A percentile compares a stretch with the other conserved stretches of the same genome.
phyloP scores from a whole-genome alignment of 1,140 invertebrate species.

The Macrosteles quadrilineatus region DNA sequence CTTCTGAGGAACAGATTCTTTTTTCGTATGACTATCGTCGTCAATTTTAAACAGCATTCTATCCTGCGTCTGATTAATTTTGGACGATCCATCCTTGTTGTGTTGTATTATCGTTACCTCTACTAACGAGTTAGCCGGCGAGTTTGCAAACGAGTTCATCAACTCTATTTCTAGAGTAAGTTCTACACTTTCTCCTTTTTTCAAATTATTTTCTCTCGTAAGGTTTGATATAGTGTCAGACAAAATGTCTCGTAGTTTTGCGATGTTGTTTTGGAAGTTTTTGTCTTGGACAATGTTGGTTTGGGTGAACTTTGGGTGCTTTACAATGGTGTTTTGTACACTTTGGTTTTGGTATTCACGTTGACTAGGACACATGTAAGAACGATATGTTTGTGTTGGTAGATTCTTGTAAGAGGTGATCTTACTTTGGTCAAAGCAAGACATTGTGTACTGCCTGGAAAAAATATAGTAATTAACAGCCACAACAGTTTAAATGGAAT shows the following conservation, averaged over 20 bases:
- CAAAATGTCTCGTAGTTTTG: neutral
- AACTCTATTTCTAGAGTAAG: constrained; percentile 14
- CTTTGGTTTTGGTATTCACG: too few relatives aligned
- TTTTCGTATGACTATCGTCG: neutral
- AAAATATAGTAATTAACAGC: too few relatives aligned
- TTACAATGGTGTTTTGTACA: too few relatives aligned
- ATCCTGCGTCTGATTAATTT: neutral
- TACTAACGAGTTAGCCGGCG: constrained; percentile 5
- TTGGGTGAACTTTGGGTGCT: too few relatives aligned
- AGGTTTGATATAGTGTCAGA: constrained; percentile 2
- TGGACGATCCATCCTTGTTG: neutral
- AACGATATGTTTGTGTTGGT: too few relatives aligned
- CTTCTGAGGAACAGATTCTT: neutral
- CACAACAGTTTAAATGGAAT: too few relatives aligned
- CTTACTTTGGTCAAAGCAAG: too few relatives aligned
- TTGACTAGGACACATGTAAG: too few relatives aligned
- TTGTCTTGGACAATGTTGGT: too few relatives aligned
- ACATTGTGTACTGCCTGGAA: too few relatives aligned
- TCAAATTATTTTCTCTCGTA: neutral
- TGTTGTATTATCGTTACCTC: constrained; percentile 16
- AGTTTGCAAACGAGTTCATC: neutral
- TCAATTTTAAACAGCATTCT: neutral
- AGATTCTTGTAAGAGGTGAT: neutral
- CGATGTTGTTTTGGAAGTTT: neutral
- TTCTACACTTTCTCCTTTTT: constrained; percentile 16